phyloP scores from a whole-genome alignment of 2,888 invertebrate genomes.

The Cantharis lateralis region DNA sequence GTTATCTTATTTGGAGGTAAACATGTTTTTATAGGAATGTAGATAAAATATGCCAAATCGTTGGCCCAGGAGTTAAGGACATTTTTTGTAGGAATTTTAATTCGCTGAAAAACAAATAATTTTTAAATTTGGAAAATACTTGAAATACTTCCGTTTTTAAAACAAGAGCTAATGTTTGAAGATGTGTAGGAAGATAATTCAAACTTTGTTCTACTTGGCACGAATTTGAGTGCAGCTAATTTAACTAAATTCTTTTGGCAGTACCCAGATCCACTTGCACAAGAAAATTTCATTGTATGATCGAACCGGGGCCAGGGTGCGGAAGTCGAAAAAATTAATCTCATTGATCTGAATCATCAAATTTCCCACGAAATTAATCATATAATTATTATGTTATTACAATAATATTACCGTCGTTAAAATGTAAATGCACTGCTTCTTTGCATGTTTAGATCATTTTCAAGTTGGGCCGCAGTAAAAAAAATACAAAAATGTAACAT shows the following conservation, averaged over 20 bases:
- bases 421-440: background rate
- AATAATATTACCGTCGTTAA: background rate
- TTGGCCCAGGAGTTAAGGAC: too few relatives aligned
- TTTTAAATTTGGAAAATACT: background rate
- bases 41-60: too few relatives aligned
- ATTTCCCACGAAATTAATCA: background rate
- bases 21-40: too few relatives aligned
- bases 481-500: background rate
- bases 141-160: background rate
- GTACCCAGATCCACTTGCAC: background rate
- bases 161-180: background rate
- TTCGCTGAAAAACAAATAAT: too few relatives aligned
- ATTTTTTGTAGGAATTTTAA: too few relatives aligned
- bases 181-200: background rate
- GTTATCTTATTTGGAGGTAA: too few relatives aligned
- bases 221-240: constrained; percentile 18
- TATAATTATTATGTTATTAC: background rate
- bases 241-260: constrained; percentile 20
- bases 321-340: background rate
- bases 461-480: background rate
- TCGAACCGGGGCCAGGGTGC: background rate
- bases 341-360: background rate
- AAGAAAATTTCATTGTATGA: background rate
- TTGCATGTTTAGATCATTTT: background rate
- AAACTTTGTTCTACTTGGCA: constrained; percentile 23